Base-by-base conservation (phyloP, 2,113 vertebrate genomes). In the Coptodon rendalli region DNA sequence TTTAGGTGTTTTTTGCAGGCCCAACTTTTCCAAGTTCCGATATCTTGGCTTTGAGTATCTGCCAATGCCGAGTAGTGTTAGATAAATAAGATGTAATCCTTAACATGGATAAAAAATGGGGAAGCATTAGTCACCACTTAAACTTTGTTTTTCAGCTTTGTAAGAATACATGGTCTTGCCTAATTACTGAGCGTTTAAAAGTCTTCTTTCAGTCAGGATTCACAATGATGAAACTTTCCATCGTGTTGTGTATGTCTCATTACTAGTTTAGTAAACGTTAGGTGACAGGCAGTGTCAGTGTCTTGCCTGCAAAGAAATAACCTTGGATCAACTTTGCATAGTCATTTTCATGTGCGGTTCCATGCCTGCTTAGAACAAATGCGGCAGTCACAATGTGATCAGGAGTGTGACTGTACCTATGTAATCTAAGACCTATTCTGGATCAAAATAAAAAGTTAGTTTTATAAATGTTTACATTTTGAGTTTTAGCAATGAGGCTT, bases 241-340 rank as follows among this genome's bases (percentile, higher is more conserved):
- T 29, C 6, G 1, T 76, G 40, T 76, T 29, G 40, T 29, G 38
- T 76, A 1, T 1, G 2, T 31, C 24, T 19, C 43, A 17, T 19
- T 50, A 29, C 43, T 31, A 48, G 24, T 48, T 76, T 48, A 14
- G 38, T 73, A 50, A 76, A 31, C 9, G 6, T 78, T 31, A 50
- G 43, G 16, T 19, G 22, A 22, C 22, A 22, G 22, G 22, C 22
- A 22, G 22, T 22, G 22, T 22, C 22, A 22, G 22, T 48, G 22
- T 76, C 43, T 78, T 78, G 71, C 71, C 43, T 78, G 16, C 71
- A 31, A 1, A 78, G 71, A 78, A 17, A 78, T 19, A 31, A 29
- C 48, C 24, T 78, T n/a, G 71, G 43, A 9, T 78, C 10, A 29
- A 50, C 71, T 50, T 78, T 78, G 71, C 71, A 78, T 78, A 50